A percentile compares a stretch with the other conserved stretches of the same genome.
phyloP scores from a whole-genome alignment of 2,113 vertebrate species.

The Centropus unirufus region DNA sequence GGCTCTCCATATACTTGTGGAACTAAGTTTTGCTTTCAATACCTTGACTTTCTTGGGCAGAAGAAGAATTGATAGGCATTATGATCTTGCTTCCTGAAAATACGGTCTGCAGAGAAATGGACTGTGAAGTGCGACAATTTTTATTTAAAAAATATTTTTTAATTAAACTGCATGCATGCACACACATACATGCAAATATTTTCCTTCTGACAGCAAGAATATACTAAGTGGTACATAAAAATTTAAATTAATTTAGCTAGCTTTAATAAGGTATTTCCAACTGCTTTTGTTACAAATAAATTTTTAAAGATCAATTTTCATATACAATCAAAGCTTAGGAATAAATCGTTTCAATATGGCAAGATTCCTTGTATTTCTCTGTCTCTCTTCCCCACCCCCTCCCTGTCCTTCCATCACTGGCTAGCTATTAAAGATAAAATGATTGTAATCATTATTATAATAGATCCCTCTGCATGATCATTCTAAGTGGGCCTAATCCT shows the following conservation, averaged over 20 bases:
- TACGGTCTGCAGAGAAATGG: background rate
- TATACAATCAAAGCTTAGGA: background rate
- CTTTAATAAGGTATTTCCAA: constrained; percentile 41
- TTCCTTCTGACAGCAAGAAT: constrained; percentile 2
- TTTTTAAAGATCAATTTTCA: constrained; percentile 40
- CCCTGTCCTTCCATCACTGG: constrained; percentile 31
- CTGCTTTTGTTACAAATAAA: constrained; percentile 27
- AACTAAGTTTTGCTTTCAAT: background rate
- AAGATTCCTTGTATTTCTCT: background rate
- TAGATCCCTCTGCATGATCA: constrained; percentile 9
- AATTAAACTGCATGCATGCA: background rate
- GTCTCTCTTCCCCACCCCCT: background rate
- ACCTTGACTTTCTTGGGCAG: background rate
- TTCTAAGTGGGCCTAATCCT: constrained; percentile 27
- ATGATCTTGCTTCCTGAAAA: background rate
- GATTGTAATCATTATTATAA: constrained; percentile 20
- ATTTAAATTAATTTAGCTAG: constrained; percentile 56
- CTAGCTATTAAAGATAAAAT: constrained; percentile 42
- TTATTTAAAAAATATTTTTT: background rate
- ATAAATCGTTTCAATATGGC: background rate
- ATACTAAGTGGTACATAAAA: background rate
- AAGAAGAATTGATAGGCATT: background rate
- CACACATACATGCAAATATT: background rate
- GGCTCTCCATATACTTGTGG: background rate
- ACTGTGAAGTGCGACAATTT: background rate